These are phyloP conservation scores for Pyxicephalus adspersus DNA, from an alignment of 2,113 vertebrate genomes.

Conservation along the genomic window DNA sequence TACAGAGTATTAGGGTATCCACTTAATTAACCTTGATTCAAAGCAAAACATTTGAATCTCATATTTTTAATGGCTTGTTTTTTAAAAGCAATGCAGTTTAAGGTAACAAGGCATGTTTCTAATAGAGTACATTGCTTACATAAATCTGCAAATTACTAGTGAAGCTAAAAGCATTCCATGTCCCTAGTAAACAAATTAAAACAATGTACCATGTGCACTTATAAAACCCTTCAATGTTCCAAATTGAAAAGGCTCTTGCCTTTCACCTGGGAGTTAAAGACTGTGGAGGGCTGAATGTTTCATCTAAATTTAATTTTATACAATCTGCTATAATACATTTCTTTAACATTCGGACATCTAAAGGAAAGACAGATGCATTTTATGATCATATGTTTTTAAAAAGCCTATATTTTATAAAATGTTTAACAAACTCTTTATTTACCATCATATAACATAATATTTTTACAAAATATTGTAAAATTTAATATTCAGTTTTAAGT, in stretches of 20 bases:
- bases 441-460: background rate
- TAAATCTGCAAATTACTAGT: constrained; percentile 48
- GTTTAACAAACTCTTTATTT: background rate
- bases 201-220: constrained; percentile 45
- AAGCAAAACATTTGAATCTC: constrained; percentile 1
- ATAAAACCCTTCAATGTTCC: constrained; percentile 36
- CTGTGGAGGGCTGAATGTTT: constrained; percentile 10
- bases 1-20: constrained; percentile 4
- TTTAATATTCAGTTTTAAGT: too few species aligned
- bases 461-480: too few species aligned
- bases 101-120: constrained; percentile 38
- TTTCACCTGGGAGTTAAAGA: constrained; percentile 21
- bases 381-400: background rate
- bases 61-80: background rate
- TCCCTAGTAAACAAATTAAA: constrained; percentile 53
- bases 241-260: constrained; percentile 39
- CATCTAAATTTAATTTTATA: constrained; percentile 45
- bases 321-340: constrained; percentile 17
- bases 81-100: constrained; percentile 11
- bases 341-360: background rate
- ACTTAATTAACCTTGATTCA: constrained; percentile 36
- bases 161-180: constrained; percentile 56
- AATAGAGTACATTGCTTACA: constrained; percentile 44
- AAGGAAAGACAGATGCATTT: background rate
- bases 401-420: background rate